These are phyloP conservation scores for Notarius lentiginosus DNA, from an alignment of 2,113 vertebrate genomes.

Conservation along the genomic window DNA sequence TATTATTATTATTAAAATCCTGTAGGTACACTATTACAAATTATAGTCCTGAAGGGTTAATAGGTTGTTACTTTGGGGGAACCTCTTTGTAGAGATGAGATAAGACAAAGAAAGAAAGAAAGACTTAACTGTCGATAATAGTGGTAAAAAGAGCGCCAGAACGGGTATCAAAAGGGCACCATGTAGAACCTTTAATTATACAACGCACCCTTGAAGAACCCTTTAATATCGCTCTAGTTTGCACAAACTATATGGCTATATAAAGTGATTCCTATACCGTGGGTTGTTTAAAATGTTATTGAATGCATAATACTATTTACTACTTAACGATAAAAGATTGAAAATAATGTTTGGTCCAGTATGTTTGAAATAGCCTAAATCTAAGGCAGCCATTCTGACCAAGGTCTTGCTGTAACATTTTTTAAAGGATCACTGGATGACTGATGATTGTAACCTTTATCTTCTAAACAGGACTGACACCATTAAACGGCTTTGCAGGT, in stretches of 20 bases:
- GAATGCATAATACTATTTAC: not conserved
- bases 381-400: not conserved
- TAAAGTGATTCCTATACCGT: not conserved
- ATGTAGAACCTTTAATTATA: not conserved
- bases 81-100: not conserved
- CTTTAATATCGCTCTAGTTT: not conserved
- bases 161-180: not conserved
- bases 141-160: not conserved
- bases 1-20: not conserved
- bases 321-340: not conserved
- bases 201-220: not conserved
- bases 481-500: slow-evolving; percentile 67
- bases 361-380: not conserved
- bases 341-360: not conserved
- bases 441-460: slow-evolving; percentile 63
- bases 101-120: too few species aligned
- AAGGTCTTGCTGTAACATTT: not conserved
- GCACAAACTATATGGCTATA: not conserved
- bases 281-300: not conserved
- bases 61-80: not conserved
- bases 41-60: not conserved
- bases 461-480: slow-evolving; percentile 59
- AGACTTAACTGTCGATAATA: too few species aligned
- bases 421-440: slow-evolving; percentile 60
- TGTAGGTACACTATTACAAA: not conserved